Conservation (phyloP, 2,797 vertebrate genomes). For the Eulemur coronatus region DNA sequence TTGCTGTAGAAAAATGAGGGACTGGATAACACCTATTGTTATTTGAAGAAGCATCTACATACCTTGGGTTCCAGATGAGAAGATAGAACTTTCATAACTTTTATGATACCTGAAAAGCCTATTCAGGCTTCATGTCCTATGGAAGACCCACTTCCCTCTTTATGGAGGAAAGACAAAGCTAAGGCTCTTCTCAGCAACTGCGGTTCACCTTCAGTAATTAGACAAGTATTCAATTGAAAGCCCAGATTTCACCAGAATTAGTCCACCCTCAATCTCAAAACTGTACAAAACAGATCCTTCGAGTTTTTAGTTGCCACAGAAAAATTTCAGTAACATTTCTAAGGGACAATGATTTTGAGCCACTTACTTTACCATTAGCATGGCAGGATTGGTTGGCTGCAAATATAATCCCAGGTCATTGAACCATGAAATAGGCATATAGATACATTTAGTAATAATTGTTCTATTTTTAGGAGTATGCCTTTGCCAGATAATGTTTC, state of each 20-base stretch:
- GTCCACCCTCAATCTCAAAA: background rate
- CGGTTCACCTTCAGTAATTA: background rate
- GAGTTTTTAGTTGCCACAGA: background rate
- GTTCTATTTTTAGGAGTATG: background rate
- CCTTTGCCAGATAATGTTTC: slow-evolving; percentile 1
- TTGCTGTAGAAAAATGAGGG: background rate
- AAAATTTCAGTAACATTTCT: background rate
- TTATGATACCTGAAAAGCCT: background rate
- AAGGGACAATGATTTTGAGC: background rate
- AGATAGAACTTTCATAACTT: too few species aligned
- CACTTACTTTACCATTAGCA: background rate
- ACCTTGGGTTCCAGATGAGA: too few species aligned
- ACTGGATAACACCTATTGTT: background rate
- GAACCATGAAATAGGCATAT: background rate
- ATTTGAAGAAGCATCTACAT: background rate
- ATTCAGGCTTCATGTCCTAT: background rate
- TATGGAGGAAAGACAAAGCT: background rate
- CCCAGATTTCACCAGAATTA: background rate
- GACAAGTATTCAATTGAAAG: background rate
- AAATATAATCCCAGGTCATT: background rate
- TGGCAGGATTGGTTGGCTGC: background rate
- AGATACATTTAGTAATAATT: background rate
- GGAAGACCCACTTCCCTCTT: background rate
- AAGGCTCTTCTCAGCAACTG: background rate
- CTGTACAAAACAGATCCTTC: background rate